A percentile compares a stretch with the other conserved stretches of the same genome.
Conservation (phyloP, 1,140 invertebrate genomes). For the Muscidifurax raptorellus region DNA sequence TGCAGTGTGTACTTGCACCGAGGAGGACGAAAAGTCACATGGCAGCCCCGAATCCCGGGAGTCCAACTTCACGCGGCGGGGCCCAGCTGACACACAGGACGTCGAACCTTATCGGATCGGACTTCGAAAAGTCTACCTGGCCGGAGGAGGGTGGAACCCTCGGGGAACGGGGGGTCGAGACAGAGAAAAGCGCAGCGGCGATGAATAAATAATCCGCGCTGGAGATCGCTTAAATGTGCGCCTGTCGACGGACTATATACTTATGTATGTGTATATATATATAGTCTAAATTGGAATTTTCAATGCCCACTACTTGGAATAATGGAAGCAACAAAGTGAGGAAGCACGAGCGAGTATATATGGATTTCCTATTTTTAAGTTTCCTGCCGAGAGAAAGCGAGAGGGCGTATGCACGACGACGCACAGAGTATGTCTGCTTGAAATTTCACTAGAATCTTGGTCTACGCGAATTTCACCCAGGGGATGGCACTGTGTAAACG, state of each 20-base stretch:
- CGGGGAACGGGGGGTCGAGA: neutral
- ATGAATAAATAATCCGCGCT: conserved; percentile 41
- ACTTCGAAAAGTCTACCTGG: conserved; percentile 21
- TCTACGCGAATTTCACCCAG: conserved; percentile 13
- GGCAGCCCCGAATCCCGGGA: neutral
- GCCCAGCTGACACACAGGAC: neutral
- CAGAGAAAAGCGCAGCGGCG: conserved; percentile 8
- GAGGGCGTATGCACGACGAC: neutral
- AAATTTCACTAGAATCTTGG: conserved; percentile 36
- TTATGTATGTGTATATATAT: neutral
- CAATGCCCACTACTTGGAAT: neutral
- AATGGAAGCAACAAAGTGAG: neutral
- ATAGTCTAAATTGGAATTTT: no score
- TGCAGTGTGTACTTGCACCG: neutral
- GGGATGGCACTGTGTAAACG: conserved; percentile 18
- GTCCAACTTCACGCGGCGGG: neutral
- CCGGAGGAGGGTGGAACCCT: no score
- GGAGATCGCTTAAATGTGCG: neutral
- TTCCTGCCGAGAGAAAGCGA: neutral
- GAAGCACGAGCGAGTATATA: neutral
- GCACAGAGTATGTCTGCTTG: conserved; percentile 16
- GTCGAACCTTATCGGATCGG: conserved; percentile 14
- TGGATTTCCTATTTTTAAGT: neutral
- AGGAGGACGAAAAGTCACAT: neutral
- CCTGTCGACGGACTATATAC: no score